Evolutionary conservation across 2,113 vertebrate species (phyloP).

Genomic region (Phycodurus eques): DNA sequence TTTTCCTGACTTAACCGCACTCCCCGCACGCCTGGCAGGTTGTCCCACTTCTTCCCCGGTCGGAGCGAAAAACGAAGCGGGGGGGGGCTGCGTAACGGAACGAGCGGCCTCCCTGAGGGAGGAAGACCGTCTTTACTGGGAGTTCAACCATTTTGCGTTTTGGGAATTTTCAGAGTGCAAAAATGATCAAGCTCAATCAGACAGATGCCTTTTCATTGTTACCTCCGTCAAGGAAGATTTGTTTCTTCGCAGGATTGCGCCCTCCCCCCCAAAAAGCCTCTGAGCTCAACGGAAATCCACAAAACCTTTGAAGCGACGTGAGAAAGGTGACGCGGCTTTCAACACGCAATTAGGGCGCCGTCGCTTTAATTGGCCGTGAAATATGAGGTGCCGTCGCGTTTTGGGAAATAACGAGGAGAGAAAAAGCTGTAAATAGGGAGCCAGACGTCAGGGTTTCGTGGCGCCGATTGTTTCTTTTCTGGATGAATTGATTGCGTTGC

Average conservation of each 20-base stretch:
- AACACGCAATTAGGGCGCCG: conserved; percentile 19
- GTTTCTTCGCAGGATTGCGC: background rate
- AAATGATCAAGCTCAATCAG: too few relatives aligned
- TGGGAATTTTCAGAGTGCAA: too few relatives aligned
- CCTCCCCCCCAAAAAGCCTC: background rate
- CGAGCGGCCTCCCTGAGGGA: conserved; percentile 56
- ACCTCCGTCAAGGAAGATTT: background rate
- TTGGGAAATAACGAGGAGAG: background rate
- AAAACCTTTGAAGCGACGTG: background rate
- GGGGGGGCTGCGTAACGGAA: conserved; percentile 58
- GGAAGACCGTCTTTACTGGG: background rate
- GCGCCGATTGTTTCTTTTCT: background rate
- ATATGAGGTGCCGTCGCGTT: conserved; percentile 2
- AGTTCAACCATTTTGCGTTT: too few relatives aligned
- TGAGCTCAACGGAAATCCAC: background rate
- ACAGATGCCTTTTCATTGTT: background rate
- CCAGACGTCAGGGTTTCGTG: background rate
- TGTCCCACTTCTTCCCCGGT: conserved; percentile 51
- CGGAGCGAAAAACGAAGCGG: conserved; percentile 20
- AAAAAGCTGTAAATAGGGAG: background rate
- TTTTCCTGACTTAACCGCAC: conserved; percentile 34
- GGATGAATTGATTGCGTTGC: background rate
- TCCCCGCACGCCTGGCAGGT: conserved; percentile 45
- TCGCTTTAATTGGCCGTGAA: conserved; percentile 25
- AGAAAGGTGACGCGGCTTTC: background rate